phyloP scores from a whole-genome alignment of 2,888 invertebrate genomes.

The Pterostichus niger region DNA sequence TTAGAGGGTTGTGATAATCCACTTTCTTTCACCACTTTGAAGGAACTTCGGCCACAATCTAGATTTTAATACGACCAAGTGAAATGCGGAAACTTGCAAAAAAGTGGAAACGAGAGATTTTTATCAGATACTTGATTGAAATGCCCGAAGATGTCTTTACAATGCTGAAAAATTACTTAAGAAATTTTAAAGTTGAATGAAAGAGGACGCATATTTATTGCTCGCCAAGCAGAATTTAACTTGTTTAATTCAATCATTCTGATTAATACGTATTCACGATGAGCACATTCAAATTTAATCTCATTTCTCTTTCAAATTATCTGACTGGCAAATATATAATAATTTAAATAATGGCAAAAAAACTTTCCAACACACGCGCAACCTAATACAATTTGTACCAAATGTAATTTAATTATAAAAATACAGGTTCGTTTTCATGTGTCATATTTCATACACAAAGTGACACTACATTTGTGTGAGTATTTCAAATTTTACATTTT shows the following conservation, averaged over 20 bases:
- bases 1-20: conserved; percentile 55
- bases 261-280: conserved; percentile 28
- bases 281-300: conserved; percentile 21
- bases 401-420: conserved; percentile 25
- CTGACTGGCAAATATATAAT: conserved; percentile 24
- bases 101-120: conserved; percentile 42
- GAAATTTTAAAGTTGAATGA: conserved; percentile 18
- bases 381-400: conserved; percentile 19
- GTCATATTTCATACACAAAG: conserved; percentile 25
- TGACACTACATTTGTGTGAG: conserved; percentile 1
- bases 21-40: conserved; percentile 52
- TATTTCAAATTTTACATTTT: conserved; percentile 13
- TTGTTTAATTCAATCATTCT: conserved; percentile 33
- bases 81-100: conserved; percentile 37
- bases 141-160: conserved; percentile 39
- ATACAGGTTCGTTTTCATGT: not conserved
- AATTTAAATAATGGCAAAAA: conserved; percentile 5
- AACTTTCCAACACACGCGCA: conserved; percentile 8
- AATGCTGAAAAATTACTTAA: conserved; percentile 37
- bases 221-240: conserved; percentile 36
- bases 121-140: conserved; percentile 46
- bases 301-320: conserved; percentile 20
- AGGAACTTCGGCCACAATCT: conserved; percentile 34
- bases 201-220: not conserved
- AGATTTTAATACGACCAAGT: conserved; percentile 47